phyloP scores from a whole-genome alignment of 2,888 invertebrate genomes.

The Scaptomyza tumidula region DNA sequence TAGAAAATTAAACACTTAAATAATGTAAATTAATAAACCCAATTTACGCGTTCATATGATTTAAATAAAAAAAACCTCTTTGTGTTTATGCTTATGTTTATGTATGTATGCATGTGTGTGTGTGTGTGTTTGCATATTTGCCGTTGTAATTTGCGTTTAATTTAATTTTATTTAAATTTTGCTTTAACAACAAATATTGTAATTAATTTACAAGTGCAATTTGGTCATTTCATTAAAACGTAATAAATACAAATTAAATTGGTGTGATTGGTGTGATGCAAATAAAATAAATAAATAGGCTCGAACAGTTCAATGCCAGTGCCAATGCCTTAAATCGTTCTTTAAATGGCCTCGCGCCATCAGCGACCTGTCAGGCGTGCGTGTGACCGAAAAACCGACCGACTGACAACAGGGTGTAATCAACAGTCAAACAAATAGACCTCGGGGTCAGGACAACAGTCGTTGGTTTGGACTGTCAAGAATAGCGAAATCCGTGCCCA shows the following conservation, averaged over 20 bases:
- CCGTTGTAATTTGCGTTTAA: slow-evolving; percentile 61
- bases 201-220: slow-evolving; percentile 40
- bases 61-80: slow-evolving; percentile 7
- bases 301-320: neutral
- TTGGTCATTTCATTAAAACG: slow-evolving; percentile 55
- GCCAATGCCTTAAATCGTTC: slow-evolving; percentile 34
- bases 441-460: neutral
- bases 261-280: slow-evolving; percentile 10
- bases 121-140: slow-evolving; percentile 23
- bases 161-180: slow-evolving; percentile 52
- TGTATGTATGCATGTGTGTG: neutral
- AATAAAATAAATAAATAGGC: slow-evolving; percentile 1
- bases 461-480: slow-evolving; percentile 7
- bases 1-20: slow-evolving; percentile 25
- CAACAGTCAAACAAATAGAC: slow-evolving; percentile 32
- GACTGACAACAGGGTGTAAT: slow-evolving; percentile 26
- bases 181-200: slow-evolving; percentile 35
- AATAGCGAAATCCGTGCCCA: neutral
- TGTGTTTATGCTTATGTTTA: neutral
- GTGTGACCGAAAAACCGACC: slow-evolving; percentile 13
- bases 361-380: slow-evolving; percentile 34
- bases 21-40: slow-evolving; percentile 51
- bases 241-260: slow-evolving; percentile 44
- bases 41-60: slow-evolving; percentile 38
- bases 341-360: slow-evolving; percentile 35